A percentile compares a stretch with the other conserved stretches of the same genome.
Conservation (phyloP, 2,797 vertebrate species). For the Philypnodon macrostomus region DNA sequence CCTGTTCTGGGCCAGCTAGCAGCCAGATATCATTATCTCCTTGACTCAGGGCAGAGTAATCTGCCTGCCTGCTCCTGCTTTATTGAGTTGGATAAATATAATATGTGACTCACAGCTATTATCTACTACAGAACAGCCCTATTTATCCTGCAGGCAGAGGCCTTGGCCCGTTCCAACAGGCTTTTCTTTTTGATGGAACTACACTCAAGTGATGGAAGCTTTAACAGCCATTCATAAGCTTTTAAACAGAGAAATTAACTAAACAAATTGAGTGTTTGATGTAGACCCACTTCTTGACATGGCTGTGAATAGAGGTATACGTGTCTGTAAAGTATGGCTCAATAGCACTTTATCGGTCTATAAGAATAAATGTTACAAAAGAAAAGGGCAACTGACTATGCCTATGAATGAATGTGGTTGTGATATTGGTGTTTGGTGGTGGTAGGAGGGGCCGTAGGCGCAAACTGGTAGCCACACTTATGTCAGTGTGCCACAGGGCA, state of each 20-base stretch:
- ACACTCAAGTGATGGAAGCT: conserved; percentile 59
- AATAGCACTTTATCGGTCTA: neutral
- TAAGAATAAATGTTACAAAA: no score
- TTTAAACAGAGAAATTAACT: conserved; percentile 50
- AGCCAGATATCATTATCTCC: conserved; percentile 80
- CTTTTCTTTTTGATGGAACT: conserved; percentile 64
- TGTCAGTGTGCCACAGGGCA: no score
- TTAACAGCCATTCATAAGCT: conserved; percentile 44
- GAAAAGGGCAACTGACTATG: no score
- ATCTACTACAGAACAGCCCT: conserved; percentile 72
- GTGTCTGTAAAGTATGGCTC: neutral
- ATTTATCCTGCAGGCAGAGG: conserved; percentile 73
- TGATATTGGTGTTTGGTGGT: no score
- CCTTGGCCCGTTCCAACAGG: conserved; percentile 63
- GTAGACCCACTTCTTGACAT: conserved; percentile 12
- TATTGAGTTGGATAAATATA: conserved; percentile 84
- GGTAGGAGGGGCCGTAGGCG: no score
- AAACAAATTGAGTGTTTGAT: conserved; percentile 41
- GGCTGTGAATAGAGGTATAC: conserved; percentile 9
- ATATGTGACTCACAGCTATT: conserved; percentile 78
- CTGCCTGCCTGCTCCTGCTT: conserved; percentile 76
- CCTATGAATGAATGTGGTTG: no score
- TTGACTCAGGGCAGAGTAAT: conserved; percentile 79
- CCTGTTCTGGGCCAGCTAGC: conserved; percentile 73
- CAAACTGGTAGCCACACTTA: no score